Evolutionary conservation across 2,113 vertebrate genomes (phyloP).

Genomic region (Hemiprocne comata): DNA sequence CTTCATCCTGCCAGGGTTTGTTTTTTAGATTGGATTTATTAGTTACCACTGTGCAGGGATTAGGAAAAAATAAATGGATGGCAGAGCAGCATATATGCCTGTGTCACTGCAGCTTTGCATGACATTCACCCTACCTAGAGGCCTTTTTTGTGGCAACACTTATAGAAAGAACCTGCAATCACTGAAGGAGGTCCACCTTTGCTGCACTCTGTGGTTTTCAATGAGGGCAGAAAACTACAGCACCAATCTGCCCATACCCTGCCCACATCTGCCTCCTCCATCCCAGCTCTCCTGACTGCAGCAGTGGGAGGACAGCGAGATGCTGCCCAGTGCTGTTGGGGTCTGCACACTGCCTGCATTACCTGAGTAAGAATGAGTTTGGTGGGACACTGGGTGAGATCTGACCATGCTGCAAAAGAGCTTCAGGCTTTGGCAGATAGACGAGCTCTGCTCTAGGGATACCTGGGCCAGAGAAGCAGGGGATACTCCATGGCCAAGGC

Average conservation of each 20-base stretch:
- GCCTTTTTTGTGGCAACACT: neutral
- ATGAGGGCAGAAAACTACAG: neutral
- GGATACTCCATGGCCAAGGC: neutral
- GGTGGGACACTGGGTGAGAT: neutral
- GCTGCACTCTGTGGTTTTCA: neutral
- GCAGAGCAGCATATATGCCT: neutral
- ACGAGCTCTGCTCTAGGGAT: neutral
- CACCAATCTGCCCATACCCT: neutral
- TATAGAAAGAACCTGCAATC: neutral
- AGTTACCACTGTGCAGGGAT: neutral
- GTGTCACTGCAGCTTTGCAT: neutral
- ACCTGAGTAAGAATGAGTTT: neutral
- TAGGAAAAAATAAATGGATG: neutral
- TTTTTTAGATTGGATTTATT: neutral
- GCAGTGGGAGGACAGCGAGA: accelerated
- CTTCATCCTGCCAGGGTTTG: neutral
- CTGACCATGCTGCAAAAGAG: neutral
- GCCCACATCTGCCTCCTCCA: neutral
- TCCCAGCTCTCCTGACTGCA: accelerated
- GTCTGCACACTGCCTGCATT: neutral
- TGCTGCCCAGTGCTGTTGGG: accelerated
- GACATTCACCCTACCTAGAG: neutral
- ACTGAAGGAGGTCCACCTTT: neutral
- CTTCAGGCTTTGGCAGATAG: neutral
- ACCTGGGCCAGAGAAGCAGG: neutral